These are phyloP conservation scores for Ptychoptera albimana DNA, from an alignment of 2,888 invertebrate genomes.

Conservation along the genomic window DNA sequence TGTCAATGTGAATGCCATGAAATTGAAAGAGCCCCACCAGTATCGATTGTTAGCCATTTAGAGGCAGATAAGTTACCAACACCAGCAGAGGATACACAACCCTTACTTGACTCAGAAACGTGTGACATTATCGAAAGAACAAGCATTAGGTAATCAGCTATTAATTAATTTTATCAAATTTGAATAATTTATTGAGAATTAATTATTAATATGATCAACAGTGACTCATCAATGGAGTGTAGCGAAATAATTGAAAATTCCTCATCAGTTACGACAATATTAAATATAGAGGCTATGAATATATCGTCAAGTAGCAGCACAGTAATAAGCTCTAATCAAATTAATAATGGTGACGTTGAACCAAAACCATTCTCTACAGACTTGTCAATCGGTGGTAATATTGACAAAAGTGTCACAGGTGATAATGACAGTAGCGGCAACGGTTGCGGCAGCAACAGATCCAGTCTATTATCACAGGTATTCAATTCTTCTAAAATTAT, in stretches of 20 bases:
- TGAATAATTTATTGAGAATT: constrained; percentile 3
- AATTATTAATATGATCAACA: constrained; percentile 16
- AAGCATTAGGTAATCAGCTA: constrained; percentile 3
- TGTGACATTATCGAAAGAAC: constrained; percentile 23
- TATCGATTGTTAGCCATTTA: neutral
- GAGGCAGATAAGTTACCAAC: constrained; percentile 14
- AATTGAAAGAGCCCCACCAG: constrained; percentile 22
- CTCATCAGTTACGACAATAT: constrained; percentile 4
- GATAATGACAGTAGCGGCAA: constrained; percentile 44
- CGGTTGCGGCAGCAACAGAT: constrained; percentile 40
- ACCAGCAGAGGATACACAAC: constrained; percentile 34
- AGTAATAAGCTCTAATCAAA: too few species aligned
- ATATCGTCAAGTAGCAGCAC: too few species aligned
- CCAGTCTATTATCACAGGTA: constrained; percentile 39
- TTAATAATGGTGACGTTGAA: constrained; percentile 17
- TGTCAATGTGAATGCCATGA: constrained; percentile 80
- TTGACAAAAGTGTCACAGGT: constrained; percentile 36
- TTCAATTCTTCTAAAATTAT: constrained; percentile 4
- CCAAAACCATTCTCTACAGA: constrained; percentile 8
- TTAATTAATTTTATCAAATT: constrained; percentile 1
- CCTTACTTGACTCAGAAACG: constrained; percentile 30
- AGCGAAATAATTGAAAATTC: constrained; percentile 26
- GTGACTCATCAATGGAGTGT: constrained; percentile 42
- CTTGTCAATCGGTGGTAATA: constrained; percentile 35
- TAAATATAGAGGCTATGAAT: constrained; percentile 3